phyloP scores from a whole-genome alignment of 2,888 invertebrate species.

The Lasioglossum vierecki region DNA sequence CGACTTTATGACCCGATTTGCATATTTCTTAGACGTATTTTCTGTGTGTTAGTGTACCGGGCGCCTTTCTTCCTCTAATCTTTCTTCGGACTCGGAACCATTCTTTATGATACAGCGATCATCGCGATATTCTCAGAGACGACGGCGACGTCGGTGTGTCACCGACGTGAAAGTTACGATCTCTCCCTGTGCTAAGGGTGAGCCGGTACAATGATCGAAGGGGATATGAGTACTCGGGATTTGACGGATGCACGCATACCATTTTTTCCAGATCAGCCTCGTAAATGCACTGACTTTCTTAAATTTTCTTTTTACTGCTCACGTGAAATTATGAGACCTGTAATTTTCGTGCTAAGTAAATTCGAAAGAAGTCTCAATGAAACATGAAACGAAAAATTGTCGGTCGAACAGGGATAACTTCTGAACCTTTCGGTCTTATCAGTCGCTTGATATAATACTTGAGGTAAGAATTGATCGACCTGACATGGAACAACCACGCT shows the following conservation, averaged over 20 bases:
- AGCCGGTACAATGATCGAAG: conserved; percentile 15
- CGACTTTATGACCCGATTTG: conserved; percentile 28
- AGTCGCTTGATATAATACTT: background rate
- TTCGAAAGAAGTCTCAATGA: background rate
- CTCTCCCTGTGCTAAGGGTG: background rate
- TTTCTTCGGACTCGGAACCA: conserved; percentile 5
- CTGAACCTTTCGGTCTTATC: background rate
- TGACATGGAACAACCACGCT: background rate
- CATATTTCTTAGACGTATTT: conserved; percentile 19
- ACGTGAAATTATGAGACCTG: background rate
- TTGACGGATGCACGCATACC: background rate
- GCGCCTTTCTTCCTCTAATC: conserved; percentile 14
- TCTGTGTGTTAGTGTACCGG: background rate
- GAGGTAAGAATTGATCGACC: background rate
- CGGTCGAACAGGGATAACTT: background rate
- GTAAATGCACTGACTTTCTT: background rate
- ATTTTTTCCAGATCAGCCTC: background rate
- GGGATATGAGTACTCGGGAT: background rate
- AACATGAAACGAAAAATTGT: background rate
- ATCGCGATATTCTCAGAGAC: conserved; percentile 16
- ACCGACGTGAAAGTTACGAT: conserved; percentile 61
- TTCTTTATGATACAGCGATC: conserved; percentile 20
- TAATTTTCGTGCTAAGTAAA: background rate
- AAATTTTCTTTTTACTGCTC: background rate
- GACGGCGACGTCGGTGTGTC: conserved; percentile 32